A percentile compares a stretch with the other conserved stretches of the same genome.
Evolutionary conservation across 2,888 invertebrate species (phyloP).

Genomic region (Lasioglossum zephyrum): DNA sequence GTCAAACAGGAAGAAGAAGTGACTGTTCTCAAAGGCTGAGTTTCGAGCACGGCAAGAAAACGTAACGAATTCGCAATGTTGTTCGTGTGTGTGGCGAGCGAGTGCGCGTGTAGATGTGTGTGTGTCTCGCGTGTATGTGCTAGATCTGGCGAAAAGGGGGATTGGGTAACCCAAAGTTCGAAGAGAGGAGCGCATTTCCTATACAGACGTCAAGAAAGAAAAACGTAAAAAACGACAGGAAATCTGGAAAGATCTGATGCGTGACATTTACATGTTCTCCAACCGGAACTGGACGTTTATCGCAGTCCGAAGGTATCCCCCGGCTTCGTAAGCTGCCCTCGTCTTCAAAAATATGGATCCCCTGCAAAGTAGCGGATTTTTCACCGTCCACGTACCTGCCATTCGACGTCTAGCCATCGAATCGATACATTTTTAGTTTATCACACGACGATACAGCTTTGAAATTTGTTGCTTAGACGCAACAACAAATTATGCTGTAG

Average conservation of each 20-base stretch:
- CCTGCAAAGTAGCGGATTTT: slow-evolving; percentile 48
- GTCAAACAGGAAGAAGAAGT: slow-evolving; percentile 19
- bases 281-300: slow-evolving; percentile 41
- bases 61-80: background rate
- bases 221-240: slow-evolving; percentile 39
- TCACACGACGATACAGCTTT: background rate
- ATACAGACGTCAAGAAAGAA: slow-evolving; percentile 26
- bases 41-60: background rate
- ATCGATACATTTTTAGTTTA: slow-evolving; percentile 6
- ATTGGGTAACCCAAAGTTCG: slow-evolving; percentile 53
- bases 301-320: slow-evolving; percentile 51
- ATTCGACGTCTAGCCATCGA: slow-evolving; percentile 5
- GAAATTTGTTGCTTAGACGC: background rate
- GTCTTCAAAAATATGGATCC: slow-evolving; percentile 50
- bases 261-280: slow-evolving; percentile 55
- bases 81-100: background rate
- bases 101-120: slow-evolving; percentile 18
- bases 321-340: slow-evolving; percentile 46
- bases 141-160: slow-evolving; percentile 33
- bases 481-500: background rate
- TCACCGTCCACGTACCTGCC: slow-evolving; percentile 33
- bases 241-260: slow-evolving; percentile 38
- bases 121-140: background rate
- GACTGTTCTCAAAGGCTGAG: slow-evolving; percentile 30
- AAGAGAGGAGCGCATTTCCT: slow-evolving; percentile 36